Percentiles rank a stretch among this genome's conserved stretches.
phyloP scores from a whole-genome alignment of 2,797 vertebrate species.

The Eulemur albifrons region DNA sequence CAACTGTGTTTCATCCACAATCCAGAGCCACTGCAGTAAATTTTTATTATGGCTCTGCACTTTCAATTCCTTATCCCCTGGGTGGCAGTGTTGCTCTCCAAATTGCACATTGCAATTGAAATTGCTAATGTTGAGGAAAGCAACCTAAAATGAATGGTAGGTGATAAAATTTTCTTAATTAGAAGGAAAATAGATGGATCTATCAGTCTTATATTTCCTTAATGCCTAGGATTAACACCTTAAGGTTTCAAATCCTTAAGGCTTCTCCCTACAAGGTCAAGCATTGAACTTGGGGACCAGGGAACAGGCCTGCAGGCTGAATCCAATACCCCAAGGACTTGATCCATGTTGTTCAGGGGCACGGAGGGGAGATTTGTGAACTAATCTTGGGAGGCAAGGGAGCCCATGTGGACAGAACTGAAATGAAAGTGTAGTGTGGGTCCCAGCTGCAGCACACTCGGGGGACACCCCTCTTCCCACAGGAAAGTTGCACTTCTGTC shows the following conservation, averaged over 20 bases:
- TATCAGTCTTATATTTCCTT: constrained; percentile 17
- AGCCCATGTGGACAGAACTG: too few relatives aligned
- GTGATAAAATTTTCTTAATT: constrained; percentile 4
- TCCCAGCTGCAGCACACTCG: too few relatives aligned
- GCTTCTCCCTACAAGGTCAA: too few relatives aligned
- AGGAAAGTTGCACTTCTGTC: too few relatives aligned
- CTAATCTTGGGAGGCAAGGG: too few relatives aligned
- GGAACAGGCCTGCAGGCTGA: too few relatives aligned
- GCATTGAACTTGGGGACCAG: too few relatives aligned
- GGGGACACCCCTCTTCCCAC: too few relatives aligned
- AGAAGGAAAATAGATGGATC: neutral
- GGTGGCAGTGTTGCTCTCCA: constrained; percentile 80
- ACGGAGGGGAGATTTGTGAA: too few relatives aligned
- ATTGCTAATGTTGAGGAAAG: neutral
- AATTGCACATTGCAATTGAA: constrained; percentile 42
- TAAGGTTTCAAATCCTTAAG: neutral
- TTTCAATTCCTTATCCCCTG: constrained; percentile 61
- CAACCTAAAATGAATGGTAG: neutral
- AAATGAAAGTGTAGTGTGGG: too few relatives aligned
- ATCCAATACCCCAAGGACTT: too few relatives aligned
- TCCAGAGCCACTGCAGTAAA: neutral
- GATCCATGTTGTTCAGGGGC: too few relatives aligned
- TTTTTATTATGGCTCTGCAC: neutral
- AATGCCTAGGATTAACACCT: neutral
- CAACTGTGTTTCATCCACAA: neutral